Evolutionary conservation across 2,888 invertebrate species (phyloP), one percentile per base, ranked within the genome.

Genomic region (Limnephilus marmoratus): DNA sequence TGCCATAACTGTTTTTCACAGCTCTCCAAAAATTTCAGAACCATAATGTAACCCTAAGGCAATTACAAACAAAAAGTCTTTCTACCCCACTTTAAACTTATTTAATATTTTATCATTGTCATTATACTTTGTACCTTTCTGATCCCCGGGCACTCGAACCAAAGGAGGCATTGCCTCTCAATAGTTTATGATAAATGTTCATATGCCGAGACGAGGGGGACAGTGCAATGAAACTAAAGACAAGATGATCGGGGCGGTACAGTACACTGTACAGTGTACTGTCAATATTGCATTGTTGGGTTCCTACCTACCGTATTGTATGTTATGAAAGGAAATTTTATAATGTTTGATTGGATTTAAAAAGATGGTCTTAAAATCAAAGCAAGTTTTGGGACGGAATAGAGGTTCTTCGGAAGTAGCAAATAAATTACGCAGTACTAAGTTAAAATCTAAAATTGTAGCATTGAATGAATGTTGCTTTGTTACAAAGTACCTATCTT

Each of bases 271-370:
- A 45, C 45, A 45, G 45, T 45, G 45, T 37, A 41, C 68, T 68
- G 24, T n/a, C 68, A 68, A 9, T 68, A n/a, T n/a, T 11, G 68
- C 24, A 68, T 68, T 68, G 68, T 68, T 68, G n/a, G 68, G 68
- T 68, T 68, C 68, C n/a, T 68, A 37, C 41, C 80, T 87, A 87
- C 81, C 15, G 90, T 34, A 87, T 82, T 87, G 87, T 81, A 24
- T 41, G 41, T 15, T 37, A 4, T 81, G 85, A 92, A 92, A 90
- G 85, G 90, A 90, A 90, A 90, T 68, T 87, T 90, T 82, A 86
- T 92, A 81, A 90, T 92, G 92, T 92, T 53, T 90, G 86, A 92
- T 92, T 92, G 87, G 81, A 87, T 86, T 83, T 85, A 91, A 81
- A 90, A 81, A 53, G 86, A 86, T 9, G 88, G 29, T 37, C 31